Conservation (phyloP, 2,888 invertebrate genomes). For the Bimastos eiseni region DNA sequence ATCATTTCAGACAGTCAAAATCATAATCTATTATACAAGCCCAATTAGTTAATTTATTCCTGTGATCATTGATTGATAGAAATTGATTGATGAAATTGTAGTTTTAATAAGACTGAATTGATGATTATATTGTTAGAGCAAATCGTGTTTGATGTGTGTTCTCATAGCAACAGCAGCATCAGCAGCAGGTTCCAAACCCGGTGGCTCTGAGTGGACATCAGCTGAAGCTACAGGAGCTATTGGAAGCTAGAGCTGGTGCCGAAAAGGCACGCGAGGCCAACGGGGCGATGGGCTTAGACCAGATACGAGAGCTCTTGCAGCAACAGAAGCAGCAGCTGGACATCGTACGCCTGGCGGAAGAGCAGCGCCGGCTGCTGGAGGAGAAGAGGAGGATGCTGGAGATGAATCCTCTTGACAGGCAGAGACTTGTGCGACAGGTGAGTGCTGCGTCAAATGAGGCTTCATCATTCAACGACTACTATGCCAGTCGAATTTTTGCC, state of each 20-base stretch:
- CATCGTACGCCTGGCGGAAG: neutral
- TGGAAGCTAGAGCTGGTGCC: neutral
- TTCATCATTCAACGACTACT: neutral
- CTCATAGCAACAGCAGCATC: neutral
- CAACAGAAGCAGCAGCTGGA: constrained; percentile 20
- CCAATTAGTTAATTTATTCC: neutral
- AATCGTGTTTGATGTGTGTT: neutral
- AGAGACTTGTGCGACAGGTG: constrained; percentile 5
- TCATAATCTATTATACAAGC: neutral
- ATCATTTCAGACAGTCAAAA: neutral
- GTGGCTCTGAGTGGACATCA: neutral
- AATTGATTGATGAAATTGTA: neutral
- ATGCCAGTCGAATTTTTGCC: neutral
- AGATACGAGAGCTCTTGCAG: neutral
- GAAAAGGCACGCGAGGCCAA: neutral
- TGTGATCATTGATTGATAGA: neutral
- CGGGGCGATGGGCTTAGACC: neutral
- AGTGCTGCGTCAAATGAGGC: neutral
- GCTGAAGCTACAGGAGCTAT: neutral
- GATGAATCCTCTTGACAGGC: constrained; percentile 17
- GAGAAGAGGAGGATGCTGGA: neutral
- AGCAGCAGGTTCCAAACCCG: neutral
- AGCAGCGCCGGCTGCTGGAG: neutral
- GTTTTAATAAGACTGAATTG: neutral
- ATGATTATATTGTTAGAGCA: neutral